Conservation (phyloP, 2,113 vertebrate genomes). For the Callionymus lyra region DNA sequence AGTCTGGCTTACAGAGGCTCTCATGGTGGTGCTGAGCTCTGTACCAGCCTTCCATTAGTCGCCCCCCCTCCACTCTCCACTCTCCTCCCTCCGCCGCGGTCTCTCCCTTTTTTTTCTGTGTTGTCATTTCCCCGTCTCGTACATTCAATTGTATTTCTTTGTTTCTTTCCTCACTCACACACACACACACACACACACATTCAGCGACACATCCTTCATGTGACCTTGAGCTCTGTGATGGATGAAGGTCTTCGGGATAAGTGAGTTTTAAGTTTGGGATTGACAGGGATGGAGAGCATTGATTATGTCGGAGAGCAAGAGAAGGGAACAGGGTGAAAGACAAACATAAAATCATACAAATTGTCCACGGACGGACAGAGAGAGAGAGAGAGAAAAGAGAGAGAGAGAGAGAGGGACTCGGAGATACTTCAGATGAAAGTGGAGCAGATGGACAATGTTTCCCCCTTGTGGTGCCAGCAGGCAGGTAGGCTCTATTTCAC, state of each 20-base stretch:
- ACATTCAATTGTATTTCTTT: conserved; percentile 30
- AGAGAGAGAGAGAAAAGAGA: conserved; percentile 2
- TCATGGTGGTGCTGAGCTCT: conserved; percentile 53
- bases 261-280: conserved; percentile 57
- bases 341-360: conserved; percentile 43
- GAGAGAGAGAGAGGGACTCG: conserved; percentile 3
- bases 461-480: conserved; percentile 58
- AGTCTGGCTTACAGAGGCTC: conserved; percentile 55
- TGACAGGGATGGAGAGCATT: conserved; percentile 46
- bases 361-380: conserved; percentile 12
- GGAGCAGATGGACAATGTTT: conserved; percentile 57
- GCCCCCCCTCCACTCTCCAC: conserved; percentile 21
- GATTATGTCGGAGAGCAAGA: conserved; percentile 40
- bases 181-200: conserved; percentile 36
- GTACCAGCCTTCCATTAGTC: conserved; percentile 53
- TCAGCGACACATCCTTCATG: conserved; percentile 34
- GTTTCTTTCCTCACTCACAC: not conserved
- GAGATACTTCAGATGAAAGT: conserved; percentile 4
- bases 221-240: conserved; percentile 64
- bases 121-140: conserved; percentile 28
- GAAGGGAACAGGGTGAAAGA: conserved; percentile 15
- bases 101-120: conserved; percentile 42
- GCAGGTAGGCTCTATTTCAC: conserved; percentile 33
- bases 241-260: conserved; percentile 51
- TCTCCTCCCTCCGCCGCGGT: conserved; percentile 33